These are phyloP conservation scores for Ectropis crepuscularia DNA, from an alignment of 2,888 invertebrate species.

Conservation along the genomic window DNA sequence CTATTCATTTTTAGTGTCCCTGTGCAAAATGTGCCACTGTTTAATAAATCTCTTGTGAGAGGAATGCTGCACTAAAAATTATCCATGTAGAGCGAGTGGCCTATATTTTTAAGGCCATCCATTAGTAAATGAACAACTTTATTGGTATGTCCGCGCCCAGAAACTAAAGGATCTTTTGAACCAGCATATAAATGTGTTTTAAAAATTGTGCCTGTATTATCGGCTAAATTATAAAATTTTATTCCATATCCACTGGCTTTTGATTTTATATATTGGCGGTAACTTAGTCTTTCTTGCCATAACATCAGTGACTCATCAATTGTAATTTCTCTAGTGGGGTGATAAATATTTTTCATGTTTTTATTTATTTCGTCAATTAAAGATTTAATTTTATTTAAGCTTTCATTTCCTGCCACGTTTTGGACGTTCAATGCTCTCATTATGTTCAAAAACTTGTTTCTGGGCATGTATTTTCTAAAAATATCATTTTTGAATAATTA, in stretches of 20 bases:
- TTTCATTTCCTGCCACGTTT: not conserved
- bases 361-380: constrained; percentile 1
- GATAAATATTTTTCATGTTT: constrained; percentile 1
- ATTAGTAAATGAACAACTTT: constrained; percentile 1
- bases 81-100: not conserved
- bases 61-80: not conserved
- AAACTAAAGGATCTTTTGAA: not conserved
- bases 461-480: not conserved
- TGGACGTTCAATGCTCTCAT: not conserved
- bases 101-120: constrained; percentile 1
- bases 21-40: too few species aligned
- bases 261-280: not conserved
- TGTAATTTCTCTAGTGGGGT: not conserved
- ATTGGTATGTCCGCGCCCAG: not conserved
- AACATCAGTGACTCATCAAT: constrained; percentile 1
- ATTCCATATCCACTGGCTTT: constrained; percentile 1
- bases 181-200: constrained; percentile 1
- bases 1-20: too few species aligned
- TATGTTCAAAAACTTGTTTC: constrained; percentile 1
- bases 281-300: not conserved
- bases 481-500: not conserved
- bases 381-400: constrained; percentile 2
- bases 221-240: constrained; percentile 1
- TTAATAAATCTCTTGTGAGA: too few species aligned
- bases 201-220: not conserved